Base-by-base conservation (phyloP, 2,797 vertebrate species). In the Artibeus jamaicensis region DNA sequence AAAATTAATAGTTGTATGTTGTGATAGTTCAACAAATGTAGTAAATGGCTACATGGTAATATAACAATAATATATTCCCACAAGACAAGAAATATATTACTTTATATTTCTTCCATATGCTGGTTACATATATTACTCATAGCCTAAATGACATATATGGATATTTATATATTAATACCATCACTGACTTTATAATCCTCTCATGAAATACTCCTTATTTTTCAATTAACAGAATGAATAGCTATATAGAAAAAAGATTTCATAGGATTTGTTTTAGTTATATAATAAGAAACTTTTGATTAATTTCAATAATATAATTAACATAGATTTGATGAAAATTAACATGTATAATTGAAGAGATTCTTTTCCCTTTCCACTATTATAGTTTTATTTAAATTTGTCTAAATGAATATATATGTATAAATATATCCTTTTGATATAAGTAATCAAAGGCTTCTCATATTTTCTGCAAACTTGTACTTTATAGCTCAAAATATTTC, bases 21-120 rank as follows among this genome's bases (percentile, higher is more conserved):
- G 76, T 95, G 78, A 39, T 93, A 90, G 50, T 97, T 98, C 94
- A 42, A 22, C 78, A 87, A 91, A 77, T 82, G 77, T 95, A 10
- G 91, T 88, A 96, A 68, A 89, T 96, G 50, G 39, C 3, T 70
- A 0, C 24, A 48, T 76, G 32, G 6, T 5, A n/a, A 5, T 7
- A 0, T 32, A 88, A 50, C 18, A 79, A 26, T 59, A 70, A 74
- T 59, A 74, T 34, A 34, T 59, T 32, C 12, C 18, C 1, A 16
- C 9, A 3, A 12, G 5, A 34, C 12, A 44, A 85, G 46, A 81
- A 32, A 42, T 71, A 48, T 14, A 62, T 83, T 73, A 59, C 42
- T 44, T 93, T 92, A 65, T 5, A 74, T 94, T 82, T 92, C 29
- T 74, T 59, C 8, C 16, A 24, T 44, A 65, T 53, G 24, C 6